Evolutionary conservation across 2,888 invertebrate species (phyloP), one percentile per base, ranked within the genome.

Genomic region (Opisthograptis luteolata): DNA sequence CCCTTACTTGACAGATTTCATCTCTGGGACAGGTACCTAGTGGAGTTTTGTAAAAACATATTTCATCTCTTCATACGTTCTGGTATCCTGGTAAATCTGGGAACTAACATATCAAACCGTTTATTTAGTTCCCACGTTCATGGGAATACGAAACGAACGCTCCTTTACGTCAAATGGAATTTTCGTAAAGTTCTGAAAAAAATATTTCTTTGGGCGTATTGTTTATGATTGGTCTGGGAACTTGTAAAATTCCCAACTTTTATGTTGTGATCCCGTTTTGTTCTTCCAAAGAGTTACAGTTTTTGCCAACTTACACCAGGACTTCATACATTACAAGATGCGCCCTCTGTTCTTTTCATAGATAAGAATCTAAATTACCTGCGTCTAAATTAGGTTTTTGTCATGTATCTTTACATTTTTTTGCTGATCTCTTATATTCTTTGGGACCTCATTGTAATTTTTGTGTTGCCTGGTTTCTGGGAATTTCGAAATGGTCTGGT

Each of bases 11-110:
- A n/a, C n/a, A n/a, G n/a, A 20, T 20, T 20, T 5, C 2, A 20
- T 17, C 4, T 17, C 20, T 7, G 5, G 6, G 7, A 7, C 20
- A 20, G 20, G 20, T 20, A 20, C 20, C 20, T 5, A 20, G 20
- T 20, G n/a, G n/a, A n/a, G n/a, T n/a, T n/a, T n/a, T n/a, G n/a
- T n/a, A n/a, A n/a, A n/a, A n/a, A n/a, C n/a, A n/a, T 20, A 17
- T 3, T 7, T 7, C 25, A 41, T 13, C 10, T 41, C 41, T 14
- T 32, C 5, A 1, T 5, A 12, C 24, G 4, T 42, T 42, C 25
- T 42, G 9, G 17, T 12, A 42, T 1, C 32, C 25, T 42, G 15
- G 25, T 42, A 7, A 34, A 19, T 19, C 3, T 31, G 31, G 17
- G 30, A 30, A 30, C 30, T 19, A 2, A 14, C 7, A 9, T n/a